Evolutionary conservation across 2,113 vertebrate species (phyloP).

Genomic region (Pluvialis apricaria): DNA sequence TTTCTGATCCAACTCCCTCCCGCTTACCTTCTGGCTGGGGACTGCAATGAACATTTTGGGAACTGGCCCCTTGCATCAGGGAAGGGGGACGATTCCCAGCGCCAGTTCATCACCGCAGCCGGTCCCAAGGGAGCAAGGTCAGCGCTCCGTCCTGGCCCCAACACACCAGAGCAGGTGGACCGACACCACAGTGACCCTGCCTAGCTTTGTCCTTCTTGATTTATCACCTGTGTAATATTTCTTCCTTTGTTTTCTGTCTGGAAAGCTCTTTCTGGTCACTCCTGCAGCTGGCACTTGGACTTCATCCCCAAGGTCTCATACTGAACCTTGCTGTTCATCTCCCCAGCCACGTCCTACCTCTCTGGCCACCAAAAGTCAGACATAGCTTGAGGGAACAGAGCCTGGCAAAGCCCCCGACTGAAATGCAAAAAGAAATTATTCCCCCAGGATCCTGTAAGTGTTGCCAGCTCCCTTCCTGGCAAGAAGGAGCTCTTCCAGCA

Average conservation of each 20-base stretch:
- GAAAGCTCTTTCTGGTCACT: background rate
- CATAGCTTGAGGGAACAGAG: background rate
- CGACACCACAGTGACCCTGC: background rate
- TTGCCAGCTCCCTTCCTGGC: background rate
- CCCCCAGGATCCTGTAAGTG: background rate
- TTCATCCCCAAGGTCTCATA: background rate
- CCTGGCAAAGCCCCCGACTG: background rate
- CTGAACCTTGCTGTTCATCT: background rate
- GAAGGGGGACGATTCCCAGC: background rate
- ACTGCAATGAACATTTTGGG: background rate
- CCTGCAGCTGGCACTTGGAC: too few relatives aligned
- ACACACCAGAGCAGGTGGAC: background rate
- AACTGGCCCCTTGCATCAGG: background rate
- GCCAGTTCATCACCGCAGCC: background rate
- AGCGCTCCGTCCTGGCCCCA: background rate
- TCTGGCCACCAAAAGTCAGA: background rate
- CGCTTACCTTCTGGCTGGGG: rapidly evolving
- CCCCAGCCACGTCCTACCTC: background rate
- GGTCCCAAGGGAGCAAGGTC: background rate
- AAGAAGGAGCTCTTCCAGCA: background rate
- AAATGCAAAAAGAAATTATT: background rate
- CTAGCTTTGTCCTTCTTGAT: background rate
- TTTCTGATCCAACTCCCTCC: background rate
- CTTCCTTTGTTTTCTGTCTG: background rate
- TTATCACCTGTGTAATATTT: background rate